Evolutionary conservation across 1,140 invertebrate species (phyloP), one percentile per base, ranked within the genome.

Genomic region (Aphaenogaster rudis): DNA sequence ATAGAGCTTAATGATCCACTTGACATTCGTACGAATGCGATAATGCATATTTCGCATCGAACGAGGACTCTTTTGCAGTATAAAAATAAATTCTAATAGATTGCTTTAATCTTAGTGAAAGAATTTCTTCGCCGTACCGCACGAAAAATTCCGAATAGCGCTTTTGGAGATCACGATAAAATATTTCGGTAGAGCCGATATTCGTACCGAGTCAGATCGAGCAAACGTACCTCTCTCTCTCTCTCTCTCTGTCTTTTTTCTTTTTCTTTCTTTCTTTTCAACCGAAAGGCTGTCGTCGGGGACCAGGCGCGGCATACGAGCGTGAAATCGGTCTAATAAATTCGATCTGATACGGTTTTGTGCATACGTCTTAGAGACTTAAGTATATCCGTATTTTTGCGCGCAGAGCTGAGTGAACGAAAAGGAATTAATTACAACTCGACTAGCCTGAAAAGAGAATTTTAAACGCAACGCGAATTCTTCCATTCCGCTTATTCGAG

Each of bases 1-100:
- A 84, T 39, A 76, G 28, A 28, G 45, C 45, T 80, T 48, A 54
- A 69, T 36, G 48, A 54, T 82, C 39, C 67, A 21, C 28, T 45
- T 39, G 80, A 76, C 57, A 84, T 84, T 81, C 69, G 80, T 74
- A 82, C 52, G 13, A 59, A 61, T 48, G 45, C 66, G 66, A 63
- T 11, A 54, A 54, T 36, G 77, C 77, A 52, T 71, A 84, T 39
- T 28, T 76, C 15, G 69, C 54, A 63, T 84, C 59, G 69, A 71
- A 63, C 45, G 45, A 74, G 54, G 28, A 76, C 13, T 50, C 21
- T 61, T 71, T 71, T 81, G 66, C 50, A 76, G 69, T 84, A 84
- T 76, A 84, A 84, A 84, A 84, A 84, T 84, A 84, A 84, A n/a
- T 84, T 84, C 57, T 84, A 84, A 64, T 84, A 84, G 80, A 84